phyloP scores from a whole-genome alignment of 30 jellyfish, hydroid and myxozoan species.

The Turritopsis rubra region DNA sequence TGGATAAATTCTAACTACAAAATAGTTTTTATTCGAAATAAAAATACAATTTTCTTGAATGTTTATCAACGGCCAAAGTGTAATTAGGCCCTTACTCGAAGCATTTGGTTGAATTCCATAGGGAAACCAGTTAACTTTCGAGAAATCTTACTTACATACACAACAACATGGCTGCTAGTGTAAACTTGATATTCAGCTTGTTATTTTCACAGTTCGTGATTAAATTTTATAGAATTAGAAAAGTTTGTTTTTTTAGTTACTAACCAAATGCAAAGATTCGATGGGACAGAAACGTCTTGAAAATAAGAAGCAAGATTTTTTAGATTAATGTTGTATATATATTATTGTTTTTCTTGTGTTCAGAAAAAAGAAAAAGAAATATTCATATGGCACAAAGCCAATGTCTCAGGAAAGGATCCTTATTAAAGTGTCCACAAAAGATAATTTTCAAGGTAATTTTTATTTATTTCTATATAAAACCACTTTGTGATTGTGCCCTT shows the following conservation, averaged over 20 bases:
- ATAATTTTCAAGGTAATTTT: conserved; percentile 74
- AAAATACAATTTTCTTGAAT: no score
- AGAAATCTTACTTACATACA: background rate
- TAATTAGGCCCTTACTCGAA: background rate
- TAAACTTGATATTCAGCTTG: background rate
- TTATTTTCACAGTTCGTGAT: background rate
- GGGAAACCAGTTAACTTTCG: background rate
- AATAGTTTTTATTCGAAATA: background rate
- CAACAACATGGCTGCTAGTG: background rate
- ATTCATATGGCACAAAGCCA: conserved; percentile 21
- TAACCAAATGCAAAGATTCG: background rate
- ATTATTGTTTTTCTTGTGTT: background rate
- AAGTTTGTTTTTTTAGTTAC: background rate
- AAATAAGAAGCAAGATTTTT: background rate
- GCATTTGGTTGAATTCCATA: background rate
- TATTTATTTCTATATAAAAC: background rate
- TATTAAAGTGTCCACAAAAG: conserved; percentile 90
- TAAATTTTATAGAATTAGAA: background rate
- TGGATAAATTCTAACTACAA: background rate
- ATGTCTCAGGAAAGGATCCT: conserved; percentile 50
- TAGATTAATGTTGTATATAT: background rate
- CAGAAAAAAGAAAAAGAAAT: background rate
- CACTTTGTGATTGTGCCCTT: no score
- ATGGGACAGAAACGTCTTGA: background rate
- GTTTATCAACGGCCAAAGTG: background rate